Conservation (phyloP, 1,140 invertebrate species). For the Elymnias hypermnestra region DNA sequence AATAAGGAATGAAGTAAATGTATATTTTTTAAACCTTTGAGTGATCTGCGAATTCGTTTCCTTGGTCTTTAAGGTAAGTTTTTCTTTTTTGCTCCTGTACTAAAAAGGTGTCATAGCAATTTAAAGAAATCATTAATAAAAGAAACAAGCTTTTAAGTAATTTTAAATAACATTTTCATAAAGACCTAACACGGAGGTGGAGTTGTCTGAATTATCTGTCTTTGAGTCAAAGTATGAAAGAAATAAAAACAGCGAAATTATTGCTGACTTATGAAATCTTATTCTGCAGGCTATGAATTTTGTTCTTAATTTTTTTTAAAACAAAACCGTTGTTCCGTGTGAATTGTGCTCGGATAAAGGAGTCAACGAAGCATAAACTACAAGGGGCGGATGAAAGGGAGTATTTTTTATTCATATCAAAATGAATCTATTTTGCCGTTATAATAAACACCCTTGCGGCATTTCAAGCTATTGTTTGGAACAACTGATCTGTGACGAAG, state of each 20-base stretch:
- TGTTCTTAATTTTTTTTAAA: background rate
- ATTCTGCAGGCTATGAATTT: background rate
- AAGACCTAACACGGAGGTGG: too few relatives aligned
- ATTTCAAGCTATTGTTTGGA: slow-evolving; percentile 12
- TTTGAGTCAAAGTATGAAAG: too few relatives aligned
- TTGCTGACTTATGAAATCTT: background rate
- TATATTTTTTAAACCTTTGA: too few relatives aligned
- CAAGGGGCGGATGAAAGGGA: slow-evolving; percentile 12
- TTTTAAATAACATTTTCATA: too few relatives aligned
- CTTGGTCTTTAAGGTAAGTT: too few relatives aligned
- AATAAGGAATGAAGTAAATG: too few relatives aligned
- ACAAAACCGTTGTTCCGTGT: background rate
- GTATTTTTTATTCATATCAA: slow-evolving; percentile 16
- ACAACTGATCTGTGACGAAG: slow-evolving; percentile 11
- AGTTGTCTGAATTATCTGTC: too few relatives aligned
- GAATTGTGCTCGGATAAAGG: slow-evolving; percentile 8
- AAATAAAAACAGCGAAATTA: background rate
- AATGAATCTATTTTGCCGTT: slow-evolving; percentile 11
- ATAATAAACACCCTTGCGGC: slow-evolving; percentile 16
- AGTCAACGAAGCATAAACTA: slow-evolving; percentile 9
- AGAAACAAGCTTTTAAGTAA: too few relatives aligned
- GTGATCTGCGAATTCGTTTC: too few relatives aligned
- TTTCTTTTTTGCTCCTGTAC: too few relatives aligned
- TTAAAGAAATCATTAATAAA: too few relatives aligned
- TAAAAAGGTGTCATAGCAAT: too few relatives aligned